A percentile compares a stretch with the other conserved stretches of the same genome.
phyloP scores from a whole-genome alignment of 2,888 invertebrate genomes.

The Cybosia mesomella region DNA sequence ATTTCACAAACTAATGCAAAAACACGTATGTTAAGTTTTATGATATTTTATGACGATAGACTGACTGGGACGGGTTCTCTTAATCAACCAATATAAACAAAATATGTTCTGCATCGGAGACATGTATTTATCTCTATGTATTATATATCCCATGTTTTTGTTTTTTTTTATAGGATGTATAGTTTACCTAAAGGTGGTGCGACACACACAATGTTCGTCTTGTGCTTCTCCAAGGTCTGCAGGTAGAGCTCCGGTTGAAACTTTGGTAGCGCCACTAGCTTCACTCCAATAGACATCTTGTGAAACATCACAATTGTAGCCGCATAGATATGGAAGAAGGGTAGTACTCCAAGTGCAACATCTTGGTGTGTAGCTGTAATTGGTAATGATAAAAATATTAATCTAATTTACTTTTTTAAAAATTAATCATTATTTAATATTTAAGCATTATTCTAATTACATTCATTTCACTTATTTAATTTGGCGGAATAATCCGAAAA shows the following conservation, averaged over 20 bases:
- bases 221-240: slow-evolving; percentile 88
- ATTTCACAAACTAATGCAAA: no score
- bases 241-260: slow-evolving; percentile 91
- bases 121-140: neutral
- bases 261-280: slow-evolving; percentile 89
- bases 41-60: no score
- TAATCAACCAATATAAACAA: no score
- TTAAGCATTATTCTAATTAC: no score
- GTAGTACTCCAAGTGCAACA: slow-evolving; percentile 89
- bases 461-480: no score
- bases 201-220: slow-evolving; percentile 88
- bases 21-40: no score
- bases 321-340: slow-evolving; percentile 94
- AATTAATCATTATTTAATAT: neutral
- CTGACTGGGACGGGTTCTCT: no score
- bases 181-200: slow-evolving; percentile 92
- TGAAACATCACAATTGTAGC: slow-evolving; percentile 88
- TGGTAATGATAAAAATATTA: neutral
- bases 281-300: slow-evolving; percentile 88
- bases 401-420: neutral
- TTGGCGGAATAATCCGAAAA: no score
- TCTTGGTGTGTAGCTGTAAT: slow-evolving; percentile 87
- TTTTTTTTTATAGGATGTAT: neutral
- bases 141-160: neutral
- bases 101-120: no score